Base-by-base conservation (phyloP, 1,140 invertebrate genomes). In the Drosophila eugracilis region DNA sequence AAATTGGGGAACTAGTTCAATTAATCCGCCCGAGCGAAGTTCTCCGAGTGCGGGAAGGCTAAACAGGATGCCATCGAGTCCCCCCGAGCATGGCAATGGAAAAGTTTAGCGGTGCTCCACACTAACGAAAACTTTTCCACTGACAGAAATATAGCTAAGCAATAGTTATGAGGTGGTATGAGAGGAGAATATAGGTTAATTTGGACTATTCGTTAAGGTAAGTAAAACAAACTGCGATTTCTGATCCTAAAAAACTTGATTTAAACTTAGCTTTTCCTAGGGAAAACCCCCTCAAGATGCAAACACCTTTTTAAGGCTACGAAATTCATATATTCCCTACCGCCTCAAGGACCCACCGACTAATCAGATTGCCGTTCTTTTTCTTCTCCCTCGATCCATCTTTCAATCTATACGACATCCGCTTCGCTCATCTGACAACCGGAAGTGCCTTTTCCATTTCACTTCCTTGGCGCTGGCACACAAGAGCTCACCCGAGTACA, bases 1-100 rank as follows among this genome's bases (percentile, higher is more conserved):
- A 67, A 67, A 67, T 67, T 67, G 65, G 65, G 62, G 62, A 67
- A 67, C 65, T 67, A 53, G 65, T 67, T 67, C 65, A 67, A 67
- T 67, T 67, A 67, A 67, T 67, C 45, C 65, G 65, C 60, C 44
- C 39, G 60, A 67, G 10, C 15, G 7, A 62, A 62, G 60, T 62
- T 48, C 47, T 9, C n/a, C 14, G 57, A 39, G 14, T 37, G 12
- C 22, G 7, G 0, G 7, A 3, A 1, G 6, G 28, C 12, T 14
- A 19, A n/a, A n/a, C n/a, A 14, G 21, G 15, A 37, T 45, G n/a
- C 59, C 53, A 59, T 44, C 30, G 39, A 47, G 55, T 65, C 60
- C 60, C 62, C n/a, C n/a, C n/a, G n/a, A n/a, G 45, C 22, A 26
- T 22, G 32, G 60, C 63, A 44, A 67, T 69, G 44, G 7, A 69